Conservation (phyloP, 2,113 vertebrate species). For the Arizona elegans region DNA sequence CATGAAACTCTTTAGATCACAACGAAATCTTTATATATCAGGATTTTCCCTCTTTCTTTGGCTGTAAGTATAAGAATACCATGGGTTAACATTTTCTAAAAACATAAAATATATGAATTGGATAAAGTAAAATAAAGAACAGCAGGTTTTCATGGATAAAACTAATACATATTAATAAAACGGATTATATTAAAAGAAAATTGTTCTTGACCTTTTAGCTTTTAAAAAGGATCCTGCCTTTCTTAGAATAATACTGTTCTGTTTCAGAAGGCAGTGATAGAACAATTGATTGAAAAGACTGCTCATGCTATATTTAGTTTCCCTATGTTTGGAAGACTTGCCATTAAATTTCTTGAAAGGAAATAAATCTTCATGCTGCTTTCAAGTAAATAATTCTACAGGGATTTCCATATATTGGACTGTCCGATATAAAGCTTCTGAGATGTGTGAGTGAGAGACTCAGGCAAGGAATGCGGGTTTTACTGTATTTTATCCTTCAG, state of each 20-base stretch:
- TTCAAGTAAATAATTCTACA: background rate
- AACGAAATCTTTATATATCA: conserved; percentile 96
- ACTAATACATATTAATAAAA: background rate
- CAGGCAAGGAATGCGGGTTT: background rate
- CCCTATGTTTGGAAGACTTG: background rate
- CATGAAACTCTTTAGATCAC: conserved; percentile 95
- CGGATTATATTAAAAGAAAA: background rate
- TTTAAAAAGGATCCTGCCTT: background rate
- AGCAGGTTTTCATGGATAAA: background rate
- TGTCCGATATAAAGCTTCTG: background rate
- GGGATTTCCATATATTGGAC: background rate
- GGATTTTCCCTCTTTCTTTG: conserved; percentile 96
- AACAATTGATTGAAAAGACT: background rate
- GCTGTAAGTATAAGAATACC: conserved; percentile 80
- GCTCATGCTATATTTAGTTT: background rate
- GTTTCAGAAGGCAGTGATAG: background rate
- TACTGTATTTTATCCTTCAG: background rate
- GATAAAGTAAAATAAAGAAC: background rate
- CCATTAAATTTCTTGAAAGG: background rate
- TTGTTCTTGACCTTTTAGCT: background rate
- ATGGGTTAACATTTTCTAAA: background rate
- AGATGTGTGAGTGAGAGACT: background rate
- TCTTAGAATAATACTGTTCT: background rate
- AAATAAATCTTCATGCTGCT: background rate
- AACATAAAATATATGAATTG: conserved; percentile 3